phyloP scores from a whole-genome alignment of 2,888 invertebrate genomes.

The Patella ulyssiponensis region DNA sequence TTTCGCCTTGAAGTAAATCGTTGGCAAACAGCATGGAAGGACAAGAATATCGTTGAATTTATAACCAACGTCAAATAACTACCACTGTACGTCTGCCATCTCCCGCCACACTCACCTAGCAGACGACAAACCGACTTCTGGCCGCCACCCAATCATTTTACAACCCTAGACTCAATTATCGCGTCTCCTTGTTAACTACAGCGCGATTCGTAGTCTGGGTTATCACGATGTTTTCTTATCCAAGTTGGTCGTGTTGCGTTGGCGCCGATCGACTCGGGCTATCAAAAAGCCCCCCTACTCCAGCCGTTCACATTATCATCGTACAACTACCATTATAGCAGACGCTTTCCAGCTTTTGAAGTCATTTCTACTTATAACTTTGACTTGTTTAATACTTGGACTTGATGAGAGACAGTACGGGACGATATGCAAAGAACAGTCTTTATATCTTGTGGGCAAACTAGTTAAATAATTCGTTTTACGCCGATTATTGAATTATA shows the following conservation, averaged over 20 bases:
- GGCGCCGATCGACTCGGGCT: constrained; percentile 1
- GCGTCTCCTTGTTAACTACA: neutral
- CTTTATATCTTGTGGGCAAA: too few species aligned
- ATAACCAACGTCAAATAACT: too few species aligned
- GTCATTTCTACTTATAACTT: constrained; percentile 7
- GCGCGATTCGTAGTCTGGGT: too few species aligned
- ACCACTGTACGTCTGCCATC: neutral
- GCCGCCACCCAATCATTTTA: constrained; percentile 10
- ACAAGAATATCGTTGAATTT: too few species aligned
- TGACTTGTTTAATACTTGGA: neutral
- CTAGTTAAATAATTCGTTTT: too few species aligned
- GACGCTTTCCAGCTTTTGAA: neutral
- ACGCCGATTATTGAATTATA: too few species aligned
- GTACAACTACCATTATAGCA: neutral
- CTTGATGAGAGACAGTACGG: too few species aligned
- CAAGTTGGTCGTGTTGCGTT: too few species aligned
- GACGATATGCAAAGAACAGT: too few species aligned
- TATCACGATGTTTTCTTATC: too few species aligned
- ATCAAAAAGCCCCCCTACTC: constrained; percentile 5
- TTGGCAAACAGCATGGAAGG: too few species aligned
- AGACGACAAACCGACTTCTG: neutral
- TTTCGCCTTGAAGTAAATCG: too few species aligned
- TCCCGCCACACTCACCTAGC: neutral
- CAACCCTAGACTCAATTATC: neutral
- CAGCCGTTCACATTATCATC: neutral